phyloP scores from a whole-genome alignment of 2,888 invertebrate genomes.

The Heliconius aoede region DNA sequence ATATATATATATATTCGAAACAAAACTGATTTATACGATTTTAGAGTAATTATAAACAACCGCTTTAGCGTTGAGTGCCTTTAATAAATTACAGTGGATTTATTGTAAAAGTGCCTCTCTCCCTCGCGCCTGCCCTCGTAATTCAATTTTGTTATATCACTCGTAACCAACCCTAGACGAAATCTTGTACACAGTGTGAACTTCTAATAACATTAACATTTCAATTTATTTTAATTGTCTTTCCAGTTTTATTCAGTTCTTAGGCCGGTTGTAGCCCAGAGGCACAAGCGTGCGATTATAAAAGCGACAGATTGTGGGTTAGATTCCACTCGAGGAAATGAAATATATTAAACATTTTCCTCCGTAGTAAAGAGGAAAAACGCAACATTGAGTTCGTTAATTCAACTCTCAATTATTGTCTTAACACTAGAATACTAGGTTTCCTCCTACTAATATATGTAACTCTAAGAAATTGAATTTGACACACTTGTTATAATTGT shows the following conservation, averaged over 20 bases:
- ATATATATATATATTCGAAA: neutral
- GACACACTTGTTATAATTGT: neutral
- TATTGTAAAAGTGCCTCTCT: conserved; percentile 20
- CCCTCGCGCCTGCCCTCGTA: neutral
- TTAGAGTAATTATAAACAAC: neutral
- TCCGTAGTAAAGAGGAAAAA: neutral
- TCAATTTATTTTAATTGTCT: no score
- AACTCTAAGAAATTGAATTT: neutral
- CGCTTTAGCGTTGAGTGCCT: neutral
- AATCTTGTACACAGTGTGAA: neutral
- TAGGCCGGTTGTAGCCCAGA: no score
- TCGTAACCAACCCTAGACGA: neutral
- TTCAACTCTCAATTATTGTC: no score
- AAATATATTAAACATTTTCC: neutral
- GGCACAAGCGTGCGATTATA: neutral
- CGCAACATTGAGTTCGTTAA: no score
- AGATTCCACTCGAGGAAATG: neutral
- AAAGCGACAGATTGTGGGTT: neutral
- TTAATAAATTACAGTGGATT: conserved; percentile 13
- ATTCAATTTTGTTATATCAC: conserved; percentile 15
- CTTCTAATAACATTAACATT: neutral
- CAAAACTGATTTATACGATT: neutral
- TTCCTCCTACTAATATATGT: no score
- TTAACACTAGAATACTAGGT: neutral
- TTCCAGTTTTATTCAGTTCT: no score